These are phyloP conservation scores for Cryptotermes secundus DNA, from an alignment of 1,140 invertebrate genomes.

Conservation along the genomic window DNA sequence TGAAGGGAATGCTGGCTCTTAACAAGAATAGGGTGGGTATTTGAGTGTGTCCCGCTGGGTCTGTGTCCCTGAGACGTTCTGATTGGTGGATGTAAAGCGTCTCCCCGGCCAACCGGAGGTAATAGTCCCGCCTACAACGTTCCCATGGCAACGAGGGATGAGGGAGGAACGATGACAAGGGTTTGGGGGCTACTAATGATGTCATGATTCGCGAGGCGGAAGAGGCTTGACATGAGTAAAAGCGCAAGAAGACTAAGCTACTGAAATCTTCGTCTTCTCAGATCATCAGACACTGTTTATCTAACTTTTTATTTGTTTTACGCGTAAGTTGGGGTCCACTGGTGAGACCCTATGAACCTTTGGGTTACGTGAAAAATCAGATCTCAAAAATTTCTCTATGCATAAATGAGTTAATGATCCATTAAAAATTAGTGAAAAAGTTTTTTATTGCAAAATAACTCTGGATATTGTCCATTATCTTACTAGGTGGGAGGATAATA, in stretches of 20 bases:
- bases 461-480: no score
- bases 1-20: not conserved
- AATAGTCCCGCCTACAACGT: not conserved
- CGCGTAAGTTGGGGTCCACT: not conserved
- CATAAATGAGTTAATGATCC: no score
- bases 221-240: not conserved
- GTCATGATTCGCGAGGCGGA: not conserved
- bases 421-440: no score
- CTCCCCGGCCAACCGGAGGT: slow-evolving; percentile 14
- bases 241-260: not conserved
- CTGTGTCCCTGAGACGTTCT: not conserved
- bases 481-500: no score
- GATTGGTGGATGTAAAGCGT: not conserved
- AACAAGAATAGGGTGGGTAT: slow-evolving; percentile 6
- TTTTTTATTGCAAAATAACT: no score
- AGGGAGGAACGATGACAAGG: slow-evolving; percentile 5
- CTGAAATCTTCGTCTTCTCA: not conserved
- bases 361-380: no score
- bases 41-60: not conserved
- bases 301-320: not conserved
- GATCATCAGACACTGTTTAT: not conserved
- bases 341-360: no score
- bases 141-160: not conserved
- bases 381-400: no score
- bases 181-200: slow-evolving; percentile 13